These are phyloP conservation scores for Apis florea DNA, from an alignment of 1,140 invertebrate species.

Conservation along the genomic window DNA sequence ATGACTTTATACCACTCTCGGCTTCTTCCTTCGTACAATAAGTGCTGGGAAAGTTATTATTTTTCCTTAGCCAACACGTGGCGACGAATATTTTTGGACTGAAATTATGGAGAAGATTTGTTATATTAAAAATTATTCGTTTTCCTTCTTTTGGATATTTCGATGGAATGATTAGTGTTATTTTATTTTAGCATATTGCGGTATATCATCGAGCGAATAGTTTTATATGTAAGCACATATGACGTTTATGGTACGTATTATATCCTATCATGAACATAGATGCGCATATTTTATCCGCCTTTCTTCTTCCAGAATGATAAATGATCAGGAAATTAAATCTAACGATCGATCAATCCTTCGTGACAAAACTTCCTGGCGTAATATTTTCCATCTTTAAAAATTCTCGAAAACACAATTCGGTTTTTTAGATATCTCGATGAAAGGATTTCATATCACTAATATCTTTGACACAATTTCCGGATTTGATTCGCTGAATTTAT, in stretches of 20 bases:
- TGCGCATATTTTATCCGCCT: neutral
- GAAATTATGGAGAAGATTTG: neutral
- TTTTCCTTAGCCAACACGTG: neutral
- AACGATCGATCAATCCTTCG: neutral
- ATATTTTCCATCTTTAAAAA: too few relatives aligned
- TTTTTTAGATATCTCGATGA: too few relatives aligned
- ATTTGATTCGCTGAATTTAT: too few relatives aligned
- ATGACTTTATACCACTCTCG: slow-evolving; percentile 49
- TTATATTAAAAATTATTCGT: neutral
- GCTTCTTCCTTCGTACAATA: slow-evolving; percentile 1
- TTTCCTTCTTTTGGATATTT: neutral
- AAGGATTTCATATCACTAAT: too few relatives aligned
- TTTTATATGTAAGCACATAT: too few relatives aligned
- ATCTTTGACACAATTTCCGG: too few relatives aligned
- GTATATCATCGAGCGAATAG: too few relatives aligned
- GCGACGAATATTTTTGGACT: neutral
- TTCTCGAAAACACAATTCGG: too few relatives aligned
- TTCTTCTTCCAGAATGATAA: neutral
- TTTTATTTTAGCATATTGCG: too few relatives aligned
- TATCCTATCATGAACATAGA: too few relatives aligned
- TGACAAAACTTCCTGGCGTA: too few relatives aligned
- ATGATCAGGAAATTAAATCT: neutral
- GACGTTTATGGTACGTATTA: too few relatives aligned
- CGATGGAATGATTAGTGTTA: neutral
- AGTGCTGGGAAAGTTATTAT: slow-evolving; percentile 32